Conservation (phyloP, 2,888 invertebrate genomes). For the Sthenelais limicola region DNA sequence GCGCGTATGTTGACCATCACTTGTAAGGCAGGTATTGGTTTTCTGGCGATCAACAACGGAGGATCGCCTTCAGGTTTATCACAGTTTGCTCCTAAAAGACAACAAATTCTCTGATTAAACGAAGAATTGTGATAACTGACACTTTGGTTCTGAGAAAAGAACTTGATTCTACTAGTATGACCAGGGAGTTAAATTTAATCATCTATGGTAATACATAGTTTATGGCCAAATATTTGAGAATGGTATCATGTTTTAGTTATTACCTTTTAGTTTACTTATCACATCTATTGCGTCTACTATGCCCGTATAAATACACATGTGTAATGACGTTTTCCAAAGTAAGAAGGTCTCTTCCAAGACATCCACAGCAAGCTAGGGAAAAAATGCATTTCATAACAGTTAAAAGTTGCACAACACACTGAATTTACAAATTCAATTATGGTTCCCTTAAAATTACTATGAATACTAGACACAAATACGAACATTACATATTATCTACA, state of each 20-base stretch:
- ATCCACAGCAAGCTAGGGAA: constrained; percentile 54
- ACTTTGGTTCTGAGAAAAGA: no score
- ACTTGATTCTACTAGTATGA: no score
- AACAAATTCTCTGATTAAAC: no score
- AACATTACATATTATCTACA: neutral
- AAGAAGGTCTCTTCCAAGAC: constrained; percentile 58
- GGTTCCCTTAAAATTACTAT: no score
- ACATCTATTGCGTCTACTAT: constrained; percentile 54
- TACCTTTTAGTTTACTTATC: constrained; percentile 35
- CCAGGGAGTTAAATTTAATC: no score
- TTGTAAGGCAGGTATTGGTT: neutral
- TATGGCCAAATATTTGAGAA: no score
- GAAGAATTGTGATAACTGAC: no score
- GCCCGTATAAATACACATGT: constrained; percentile 64
- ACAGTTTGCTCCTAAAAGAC: no score
- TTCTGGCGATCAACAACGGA: neutral
- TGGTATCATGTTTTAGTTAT: neutral
- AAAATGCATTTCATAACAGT: no score
- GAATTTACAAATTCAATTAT: no score
- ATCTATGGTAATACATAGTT: no score
- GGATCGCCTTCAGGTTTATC: neutral
- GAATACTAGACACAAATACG: neutral
- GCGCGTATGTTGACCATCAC: constrained; percentile 43
- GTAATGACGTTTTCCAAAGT: constrained; percentile 63
- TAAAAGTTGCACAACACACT: no score